Conservation (phyloP, 2,113 vertebrate genomes). For the Plectropomus leopardus region DNA sequence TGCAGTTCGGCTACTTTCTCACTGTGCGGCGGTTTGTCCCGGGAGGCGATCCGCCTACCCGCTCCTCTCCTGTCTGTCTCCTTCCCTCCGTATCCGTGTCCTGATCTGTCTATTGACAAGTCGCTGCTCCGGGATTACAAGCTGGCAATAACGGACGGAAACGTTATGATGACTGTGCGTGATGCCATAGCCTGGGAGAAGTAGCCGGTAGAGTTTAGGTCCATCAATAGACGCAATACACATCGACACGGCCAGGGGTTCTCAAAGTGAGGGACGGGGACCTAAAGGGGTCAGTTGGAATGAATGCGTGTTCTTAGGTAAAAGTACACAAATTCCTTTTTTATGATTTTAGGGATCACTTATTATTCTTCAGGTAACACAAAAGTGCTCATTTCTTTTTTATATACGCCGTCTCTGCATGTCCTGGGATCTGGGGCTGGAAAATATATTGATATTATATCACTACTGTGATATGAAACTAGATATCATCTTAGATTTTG, state of each 20-base stretch:
- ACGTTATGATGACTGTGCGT: constrained; percentile 58
- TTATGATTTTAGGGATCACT: background rate
- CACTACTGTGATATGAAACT: too few species aligned
- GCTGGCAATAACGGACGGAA: constrained; percentile 55
- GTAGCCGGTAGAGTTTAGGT: constrained; percentile 35
- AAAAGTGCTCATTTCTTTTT: background rate
- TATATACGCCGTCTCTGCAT: background rate
- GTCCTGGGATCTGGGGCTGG: background rate
- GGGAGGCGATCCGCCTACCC: constrained; percentile 63
- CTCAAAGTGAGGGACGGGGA: constrained; percentile 38
- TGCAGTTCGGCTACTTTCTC: constrained; percentile 66
- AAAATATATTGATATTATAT: too few species aligned
- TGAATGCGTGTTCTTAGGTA: background rate
- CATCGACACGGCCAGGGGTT: constrained; percentile 25
- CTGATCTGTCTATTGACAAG: constrained; percentile 48
- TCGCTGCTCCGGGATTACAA: constrained; percentile 57
- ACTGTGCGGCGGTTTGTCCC: constrained; percentile 71
- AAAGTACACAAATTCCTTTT: background rate
- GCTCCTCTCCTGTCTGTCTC: constrained; percentile 49
- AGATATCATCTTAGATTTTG: too few species aligned
- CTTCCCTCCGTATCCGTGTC: constrained; percentile 39
- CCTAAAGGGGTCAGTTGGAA: background rate
- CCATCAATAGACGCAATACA: constrained; percentile 19
- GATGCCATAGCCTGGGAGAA: constrained; percentile 49
- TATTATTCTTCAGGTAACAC: background rate